Evolutionary conservation across 2,888 invertebrate genomes (phyloP), one percentile per base, ranked within the genome.

Genomic region (Trachelus tabidus): DNA sequence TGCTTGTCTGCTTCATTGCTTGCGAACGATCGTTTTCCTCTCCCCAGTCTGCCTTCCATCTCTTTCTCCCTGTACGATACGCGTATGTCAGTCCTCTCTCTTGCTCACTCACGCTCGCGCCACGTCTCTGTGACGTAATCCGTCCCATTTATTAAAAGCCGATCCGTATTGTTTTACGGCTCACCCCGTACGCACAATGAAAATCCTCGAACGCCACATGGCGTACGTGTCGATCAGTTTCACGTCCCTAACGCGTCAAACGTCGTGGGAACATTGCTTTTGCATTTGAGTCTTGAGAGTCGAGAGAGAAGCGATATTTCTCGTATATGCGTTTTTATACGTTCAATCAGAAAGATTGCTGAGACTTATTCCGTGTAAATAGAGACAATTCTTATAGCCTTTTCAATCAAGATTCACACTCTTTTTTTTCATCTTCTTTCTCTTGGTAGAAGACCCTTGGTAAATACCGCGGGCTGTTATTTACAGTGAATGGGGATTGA

Each of bases 121-220:
- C 33, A 12, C n/a, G 31, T 69, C 69, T 30, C 73, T 12, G 84
- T 85, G 87, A 84, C 86, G 88, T 85, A 87, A 88, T 87, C 87
- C 87, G 84, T 85, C 86, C 86, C 85, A 88, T 88, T 89, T 88
- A 87, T 89, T 88, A 87, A 88, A 87, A 87, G 85, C 86, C 86
- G 85, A 89, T 88, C 85, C 85, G 86, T 82, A 88, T 89, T 89
- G 89, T 89, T 89, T 89, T 85, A 89, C 80, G 80, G 81, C 79
- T 83, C 78, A 76, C 78, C 75, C 78, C 80, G 79, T 79, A 79
- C 79, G 81, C 81, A 87, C 88, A 89, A 88, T 88, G 82, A 89
- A 88, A 88, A 88, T 88, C 85, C 83, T 69, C 69, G 69, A 69
- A 69, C 69, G 69, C 69, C 30, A 33, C 69, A 40, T 40, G 40